Base-by-base conservation (phyloP, 1,140 invertebrate species). In the Ceratina calcarata region DNA sequence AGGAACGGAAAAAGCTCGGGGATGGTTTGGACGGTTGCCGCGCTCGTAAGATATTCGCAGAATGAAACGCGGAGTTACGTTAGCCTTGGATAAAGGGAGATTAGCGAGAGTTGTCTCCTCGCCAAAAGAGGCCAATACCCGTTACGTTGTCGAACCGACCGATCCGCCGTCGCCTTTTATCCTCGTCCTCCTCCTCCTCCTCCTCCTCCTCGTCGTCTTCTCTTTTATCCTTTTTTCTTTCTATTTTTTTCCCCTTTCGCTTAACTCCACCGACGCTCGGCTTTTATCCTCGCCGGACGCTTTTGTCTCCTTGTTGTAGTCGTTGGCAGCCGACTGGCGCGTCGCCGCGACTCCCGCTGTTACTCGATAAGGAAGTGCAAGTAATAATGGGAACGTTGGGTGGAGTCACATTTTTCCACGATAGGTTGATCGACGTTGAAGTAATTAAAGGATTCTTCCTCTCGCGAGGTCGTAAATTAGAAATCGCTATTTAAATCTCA, bases 31-130 rank as follows among this genome's bases (percentile, higher is more conserved):
- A 82, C 77, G 58, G 74, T 84, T 86, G 81, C 77, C 84, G 66
- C 60, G 64, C 37, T 78, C 82, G 79, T 89, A 88, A 89, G 82
- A 79, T 87, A 89, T 87, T 89, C 82, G 67, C 62, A 66, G 69
- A 76, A 68, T 83, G 67, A 65, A 83, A 86, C 80, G 79, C 81
- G 64, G 83, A 86, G 87, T 88, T 88, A 82, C 86, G 75, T 84
- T 88, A 82, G 16, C 45, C 76, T 69, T 57, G 81, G 81, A 83
- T 89, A 87, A 86, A 82, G 72, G 77, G 75, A 79, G 83, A 89
- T 89, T 90, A 88, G 87, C 82, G 77, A 83, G 84, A 87, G 84
- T 88, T 90, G 86, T 88, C 85, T 81, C 75, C 65, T 78, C 76
- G 85, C 83, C 85, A 84, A 88, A 87, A 86, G 82, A 85, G 85